Evolutionary conservation across 2,113 vertebrate genomes (phyloP).

Genomic region (Numida meleagris): DNA sequence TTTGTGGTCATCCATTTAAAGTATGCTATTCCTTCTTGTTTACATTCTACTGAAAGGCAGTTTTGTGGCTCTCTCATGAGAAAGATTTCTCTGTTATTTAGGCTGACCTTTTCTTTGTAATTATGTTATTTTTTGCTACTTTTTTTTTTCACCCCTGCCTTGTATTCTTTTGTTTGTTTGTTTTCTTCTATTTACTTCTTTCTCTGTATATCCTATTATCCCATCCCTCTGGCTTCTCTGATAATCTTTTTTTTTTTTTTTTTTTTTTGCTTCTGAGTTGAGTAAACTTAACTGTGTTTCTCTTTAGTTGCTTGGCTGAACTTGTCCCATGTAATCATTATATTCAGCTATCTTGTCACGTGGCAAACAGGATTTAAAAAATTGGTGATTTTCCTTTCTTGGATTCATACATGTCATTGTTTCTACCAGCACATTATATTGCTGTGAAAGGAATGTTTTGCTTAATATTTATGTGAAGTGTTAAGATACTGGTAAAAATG

Average conservation of each 20-base stretch:
- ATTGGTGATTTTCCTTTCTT: not conserved
- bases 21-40: not conserved
- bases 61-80: not conserved
- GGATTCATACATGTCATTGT: not conserved
- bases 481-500: not conserved
- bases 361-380: not conserved
- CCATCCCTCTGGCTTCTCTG: not conserved
- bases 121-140: not conserved
- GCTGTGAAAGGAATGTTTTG: not conserved
- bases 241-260: too few relatives aligned
- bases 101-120: not conserved
- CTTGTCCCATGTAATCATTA: fast-evolving
- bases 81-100: not conserved
- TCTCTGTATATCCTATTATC: not conserved
- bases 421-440: not conserved
- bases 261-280: not conserved
- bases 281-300: not conserved
- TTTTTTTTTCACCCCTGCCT: too few relatives aligned
- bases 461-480: not conserved
- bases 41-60: fast-evolving
- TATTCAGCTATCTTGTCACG: not conserved
- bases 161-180: not conserved
- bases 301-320: not conserved
- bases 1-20: not conserved
- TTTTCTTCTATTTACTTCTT: not conserved